These are phyloP conservation scores for Cheilosia grossa DNA, from an alignment of 2,888 invertebrate species.

Conservation along the genomic window DNA sequence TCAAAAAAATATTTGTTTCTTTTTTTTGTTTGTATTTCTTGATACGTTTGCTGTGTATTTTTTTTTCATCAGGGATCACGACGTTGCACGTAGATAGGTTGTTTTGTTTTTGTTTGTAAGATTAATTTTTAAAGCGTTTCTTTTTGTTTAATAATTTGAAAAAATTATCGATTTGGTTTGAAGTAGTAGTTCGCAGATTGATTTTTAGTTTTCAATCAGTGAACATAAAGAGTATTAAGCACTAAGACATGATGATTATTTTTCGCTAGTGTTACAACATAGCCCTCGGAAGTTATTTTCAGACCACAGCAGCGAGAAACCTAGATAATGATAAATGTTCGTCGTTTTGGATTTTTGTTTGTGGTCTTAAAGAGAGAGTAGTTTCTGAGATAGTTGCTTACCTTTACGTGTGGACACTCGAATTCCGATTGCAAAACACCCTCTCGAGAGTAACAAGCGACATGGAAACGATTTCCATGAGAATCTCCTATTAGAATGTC, in stretches of 20 bases:
- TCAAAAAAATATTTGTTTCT: slow-evolving; percentile 76
- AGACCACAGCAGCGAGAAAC: slow-evolving; percentile 98
- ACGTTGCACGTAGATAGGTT: slow-evolving; percentile 62
- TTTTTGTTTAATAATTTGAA: slow-evolving; percentile 66
- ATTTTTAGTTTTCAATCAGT: slow-evolving; percentile 87
- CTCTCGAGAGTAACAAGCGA: slow-evolving; percentile 96
- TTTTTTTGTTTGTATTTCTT: slow-evolving; percentile 68
- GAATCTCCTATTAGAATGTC: slow-evolving; percentile 98
- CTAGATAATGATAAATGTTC: slow-evolving; percentile 83
- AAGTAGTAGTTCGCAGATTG: slow-evolving; percentile 78
- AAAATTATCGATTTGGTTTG: slow-evolving; percentile 76
- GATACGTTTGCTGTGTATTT: slow-evolving; percentile 73
- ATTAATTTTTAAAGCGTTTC: slow-evolving; percentile 75
- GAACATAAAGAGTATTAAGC: slow-evolving; percentile 96
- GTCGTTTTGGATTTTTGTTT: slow-evolving; percentile 13
- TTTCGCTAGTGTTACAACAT: slow-evolving; percentile 97
- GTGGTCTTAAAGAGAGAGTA: background rate
- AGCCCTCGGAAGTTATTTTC: slow-evolving; percentile 98
- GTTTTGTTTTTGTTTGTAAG: slow-evolving; percentile 58
- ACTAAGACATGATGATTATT: slow-evolving; percentile 99
- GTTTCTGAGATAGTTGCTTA: slow-evolving; percentile 81
- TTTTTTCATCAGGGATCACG: slow-evolving; percentile 65
- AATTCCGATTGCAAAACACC: slow-evolving; percentile 95
- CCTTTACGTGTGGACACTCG: slow-evolving; percentile 99
- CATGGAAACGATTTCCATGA: slow-evolving; percentile 98